Conservation (phyloP, 1,140 invertebrate species). For the Pseudomyrmex cubaensis region DNA sequence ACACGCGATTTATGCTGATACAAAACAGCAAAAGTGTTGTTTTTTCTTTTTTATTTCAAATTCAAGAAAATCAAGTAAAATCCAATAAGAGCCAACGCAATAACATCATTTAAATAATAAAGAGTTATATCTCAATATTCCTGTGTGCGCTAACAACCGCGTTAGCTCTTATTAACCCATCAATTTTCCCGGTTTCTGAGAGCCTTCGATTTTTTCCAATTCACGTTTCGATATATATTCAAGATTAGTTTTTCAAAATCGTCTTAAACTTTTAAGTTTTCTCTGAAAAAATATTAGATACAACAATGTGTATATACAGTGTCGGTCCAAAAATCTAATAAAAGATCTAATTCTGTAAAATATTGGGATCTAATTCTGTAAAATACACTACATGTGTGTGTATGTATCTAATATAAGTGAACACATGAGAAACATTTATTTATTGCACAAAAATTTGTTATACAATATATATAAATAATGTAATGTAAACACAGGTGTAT, state of each 20-base stretch:
- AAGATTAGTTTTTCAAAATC: not conserved
- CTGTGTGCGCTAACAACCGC: too few relatives aligned
- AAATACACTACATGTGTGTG: not conserved
- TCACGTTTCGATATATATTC: too few relatives aligned
- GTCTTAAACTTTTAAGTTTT: constrained; percentile 3
- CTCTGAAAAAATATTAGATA: not conserved
- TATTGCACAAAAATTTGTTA: constrained; percentile 5
- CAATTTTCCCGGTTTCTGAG: too few relatives aligned
- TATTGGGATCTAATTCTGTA: not conserved
- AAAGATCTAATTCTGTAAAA: constrained; percentile 6
- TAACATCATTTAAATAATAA: too few relatives aligned
- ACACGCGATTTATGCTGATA: constrained; percentile 7
- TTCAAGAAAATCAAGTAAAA: too few relatives aligned
- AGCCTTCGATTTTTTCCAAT: too few relatives aligned
- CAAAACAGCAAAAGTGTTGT: not conserved
- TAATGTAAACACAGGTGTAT: not conserved
- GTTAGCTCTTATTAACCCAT: too few relatives aligned
- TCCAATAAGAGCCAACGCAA: too few relatives aligned
- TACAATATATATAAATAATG: too few relatives aligned
- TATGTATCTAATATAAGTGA: not conserved
- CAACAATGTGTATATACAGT: not conserved
- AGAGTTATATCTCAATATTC: too few relatives aligned
- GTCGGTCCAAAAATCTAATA: constrained; percentile 20
- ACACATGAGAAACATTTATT: not conserved
- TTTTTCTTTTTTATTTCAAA: not conserved